Conservation (phyloP, 2,113 vertebrate species). For the Xerus inauris region DNA sequence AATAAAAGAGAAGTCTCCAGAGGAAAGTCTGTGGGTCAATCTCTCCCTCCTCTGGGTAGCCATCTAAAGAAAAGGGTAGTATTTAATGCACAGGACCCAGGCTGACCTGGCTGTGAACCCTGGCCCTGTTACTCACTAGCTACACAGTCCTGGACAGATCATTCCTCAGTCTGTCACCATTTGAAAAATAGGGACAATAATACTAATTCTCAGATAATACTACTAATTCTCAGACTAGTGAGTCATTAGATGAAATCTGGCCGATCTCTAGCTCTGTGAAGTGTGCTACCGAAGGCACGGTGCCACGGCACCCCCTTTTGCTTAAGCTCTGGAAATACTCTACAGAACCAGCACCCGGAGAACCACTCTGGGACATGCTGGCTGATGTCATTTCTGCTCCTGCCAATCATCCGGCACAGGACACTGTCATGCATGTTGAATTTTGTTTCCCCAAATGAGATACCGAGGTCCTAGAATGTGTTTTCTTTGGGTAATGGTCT, state of each 20-base stretch:
- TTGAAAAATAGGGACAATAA: neutral
- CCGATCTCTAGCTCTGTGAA: neutral
- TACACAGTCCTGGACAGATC: neutral
- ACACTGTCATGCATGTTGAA: neutral
- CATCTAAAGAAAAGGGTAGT: neutral
- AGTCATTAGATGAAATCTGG: neutral
- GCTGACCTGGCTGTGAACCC: neutral
- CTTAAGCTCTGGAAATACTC: neutral
- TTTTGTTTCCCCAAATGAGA: constrained; percentile 8
- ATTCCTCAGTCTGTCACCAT: neutral
- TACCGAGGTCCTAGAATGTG: neutral
- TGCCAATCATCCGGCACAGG: neutral
- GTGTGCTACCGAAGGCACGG: neutral
- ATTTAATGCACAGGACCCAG: neutral
- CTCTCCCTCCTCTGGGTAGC: neutral
- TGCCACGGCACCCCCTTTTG: neutral
- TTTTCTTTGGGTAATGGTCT: neutral
- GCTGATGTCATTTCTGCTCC: constrained; percentile 36
- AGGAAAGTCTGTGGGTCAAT: neutral
- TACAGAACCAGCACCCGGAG: neutral
- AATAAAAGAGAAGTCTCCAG: neutral
- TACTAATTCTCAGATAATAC: neutral
- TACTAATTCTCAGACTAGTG: neutral
- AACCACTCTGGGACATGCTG: neutral
- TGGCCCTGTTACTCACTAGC: neutral